Base-by-base conservation (phyloP, 2,797 vertebrate genomes). In the Poecilia velifera region DNA sequence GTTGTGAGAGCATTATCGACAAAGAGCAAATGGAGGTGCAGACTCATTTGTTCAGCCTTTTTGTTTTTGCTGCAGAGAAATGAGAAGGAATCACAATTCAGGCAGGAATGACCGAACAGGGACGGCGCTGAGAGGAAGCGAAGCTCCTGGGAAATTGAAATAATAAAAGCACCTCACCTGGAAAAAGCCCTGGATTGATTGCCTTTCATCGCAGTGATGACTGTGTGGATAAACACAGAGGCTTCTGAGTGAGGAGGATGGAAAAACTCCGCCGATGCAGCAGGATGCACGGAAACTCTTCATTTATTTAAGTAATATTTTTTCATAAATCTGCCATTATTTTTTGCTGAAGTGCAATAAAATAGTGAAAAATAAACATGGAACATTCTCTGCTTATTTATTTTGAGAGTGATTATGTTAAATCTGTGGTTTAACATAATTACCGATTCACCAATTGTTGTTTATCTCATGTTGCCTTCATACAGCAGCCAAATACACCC, bases 111-210 rank as follows among this genome's bases (percentile, higher is more conserved):
- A 77, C 36, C 79, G 68, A 77, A 82, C 82, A 72, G 80, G 55
- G 73, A 75, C n/a, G 2, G 13, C 2, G 16, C 25, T 16, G 74
- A 74, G 59, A 80, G 83, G 81, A 82, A 49, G 81, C 41, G 74
- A 82, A 81, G 47, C 89, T 84, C 86, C 79, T 57, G 88, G 88
- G 90, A 87, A 89, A 88, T 81, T 79, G 72, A 72, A 70, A 68
- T 83, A 79, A 86, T 77, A 59, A 84, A 87, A 80, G 41, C 62
- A 55, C n/a, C 72, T 81, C 81, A 82, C 77, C 79, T 74, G 75
- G 25, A 73, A 47, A 80, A 76, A 5, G 49, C 41, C 8, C 4
- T 55, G 53, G 72, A 74, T 59, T n/a, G 77, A 87, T 64, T 55
- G 55, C 9, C 74, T 71, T 68, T 62, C 68, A 76, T 76, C 47